These are phyloP conservation scores for Cephalotes varians DNA, from an alignment of 2,888 invertebrate species.

Conservation along the genomic window DNA sequence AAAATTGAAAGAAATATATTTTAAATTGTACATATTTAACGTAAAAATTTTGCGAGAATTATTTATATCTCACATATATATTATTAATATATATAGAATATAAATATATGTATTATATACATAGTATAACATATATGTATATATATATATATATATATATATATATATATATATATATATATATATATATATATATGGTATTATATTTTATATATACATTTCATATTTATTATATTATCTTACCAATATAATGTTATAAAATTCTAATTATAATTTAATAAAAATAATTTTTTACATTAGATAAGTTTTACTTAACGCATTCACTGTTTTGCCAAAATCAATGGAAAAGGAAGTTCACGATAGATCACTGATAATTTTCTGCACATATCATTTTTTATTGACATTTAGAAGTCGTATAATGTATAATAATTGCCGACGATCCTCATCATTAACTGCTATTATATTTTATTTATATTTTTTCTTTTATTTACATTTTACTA, in stretches of 20 bases:
- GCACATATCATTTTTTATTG: slow-evolving; percentile 30
- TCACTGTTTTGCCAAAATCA: not conserved
- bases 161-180: not conserved
- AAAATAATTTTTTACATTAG: not conserved
- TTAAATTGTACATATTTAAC: not conserved
- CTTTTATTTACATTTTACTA: not conserved
- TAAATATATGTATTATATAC: not conserved
- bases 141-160: not conserved
- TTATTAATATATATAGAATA: not conserved
- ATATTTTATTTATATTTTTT: not conserved
- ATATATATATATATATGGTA: not conserved
- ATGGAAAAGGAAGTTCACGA: not conserved
- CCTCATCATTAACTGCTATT: not conserved
- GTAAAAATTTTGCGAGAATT: not conserved
- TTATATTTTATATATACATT: not conserved
- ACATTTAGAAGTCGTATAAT: not conserved
- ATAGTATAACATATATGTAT: not conserved
- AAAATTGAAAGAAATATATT: not conserved
- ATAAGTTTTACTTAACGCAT: not conserved
- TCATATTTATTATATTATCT: not conserved
- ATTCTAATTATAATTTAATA: slow-evolving; percentile 9
- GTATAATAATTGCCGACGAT: not conserved
- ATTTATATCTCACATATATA: not conserved
- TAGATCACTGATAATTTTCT: slow-evolving; percentile 33
- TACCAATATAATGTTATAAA: not conserved